Percentiles rank a stretch among this genome's conserved stretches.
Evolutionary conservation across 2,888 invertebrate species (phyloP).

Genomic region (Monopis laevigella): DNA sequence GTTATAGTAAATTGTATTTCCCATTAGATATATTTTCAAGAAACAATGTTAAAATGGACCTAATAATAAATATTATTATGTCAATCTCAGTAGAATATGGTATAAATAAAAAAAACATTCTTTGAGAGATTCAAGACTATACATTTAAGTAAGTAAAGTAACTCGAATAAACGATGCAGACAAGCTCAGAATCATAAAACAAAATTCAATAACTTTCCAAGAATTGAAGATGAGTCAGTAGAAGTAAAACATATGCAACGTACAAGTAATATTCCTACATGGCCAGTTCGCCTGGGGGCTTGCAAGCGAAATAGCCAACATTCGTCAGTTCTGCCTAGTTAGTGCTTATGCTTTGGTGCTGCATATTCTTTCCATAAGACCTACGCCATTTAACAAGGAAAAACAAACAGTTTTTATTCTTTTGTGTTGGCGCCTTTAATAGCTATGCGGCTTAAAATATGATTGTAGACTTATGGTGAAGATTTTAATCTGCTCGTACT

Average conservation of each 20-base stretch:
- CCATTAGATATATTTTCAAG: too few relatives aligned
- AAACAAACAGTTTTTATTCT: conserved; percentile 24
- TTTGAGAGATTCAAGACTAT: too few relatives aligned
- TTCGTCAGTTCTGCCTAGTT: conserved; percentile 32
- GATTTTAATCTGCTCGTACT: too few relatives aligned
- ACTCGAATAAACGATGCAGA: too few relatives aligned
- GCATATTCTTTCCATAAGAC: conserved; percentile 18
- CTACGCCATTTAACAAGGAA: conserved; percentile 21
- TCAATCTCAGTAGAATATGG: too few relatives aligned
- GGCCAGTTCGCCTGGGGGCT: conserved; percentile 23
- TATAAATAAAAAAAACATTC: too few relatives aligned
- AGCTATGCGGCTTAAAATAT: conserved; percentile 6
- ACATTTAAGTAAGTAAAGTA: too few relatives aligned
- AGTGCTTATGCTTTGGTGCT: conserved; percentile 20
- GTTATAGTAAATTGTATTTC: too few relatives aligned
- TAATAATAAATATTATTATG: too few relatives aligned
- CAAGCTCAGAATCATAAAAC: too few relatives aligned
- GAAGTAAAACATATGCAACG: conserved; percentile 6
- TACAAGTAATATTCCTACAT: conserved; percentile 9
- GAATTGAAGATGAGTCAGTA: background rate
- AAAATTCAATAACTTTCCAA: conserved; percentile 1
- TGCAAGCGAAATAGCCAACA: conserved; percentile 24
- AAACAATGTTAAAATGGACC: too few relatives aligned
- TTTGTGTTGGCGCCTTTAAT: conserved; percentile 2
- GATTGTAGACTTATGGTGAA: too few relatives aligned